Percentiles rank a stretch among this genome's conserved stretches.
These are phyloP conservation scores for Frankliniella intonsa DNA, from an alignment of 2,888 invertebrate species.

Conservation along the genomic window DNA sequence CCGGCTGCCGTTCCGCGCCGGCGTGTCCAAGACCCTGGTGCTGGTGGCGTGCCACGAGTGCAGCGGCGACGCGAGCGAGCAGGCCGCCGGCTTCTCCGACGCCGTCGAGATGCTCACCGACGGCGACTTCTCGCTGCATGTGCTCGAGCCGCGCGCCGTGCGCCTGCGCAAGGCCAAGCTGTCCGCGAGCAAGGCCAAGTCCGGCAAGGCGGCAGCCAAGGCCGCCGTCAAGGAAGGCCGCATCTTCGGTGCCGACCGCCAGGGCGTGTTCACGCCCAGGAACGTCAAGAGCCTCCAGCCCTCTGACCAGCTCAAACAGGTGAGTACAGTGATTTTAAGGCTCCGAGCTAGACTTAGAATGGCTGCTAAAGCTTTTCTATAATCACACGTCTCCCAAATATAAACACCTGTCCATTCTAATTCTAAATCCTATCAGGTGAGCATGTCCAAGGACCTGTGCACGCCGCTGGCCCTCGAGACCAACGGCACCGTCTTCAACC, in stretches of 20 bases:
- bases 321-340: not conserved
- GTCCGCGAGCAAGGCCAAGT: not conserved
- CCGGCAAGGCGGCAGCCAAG: conserved; percentile 17
- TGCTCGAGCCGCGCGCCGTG: conserved; percentile 42
- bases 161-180: conserved; percentile 35
- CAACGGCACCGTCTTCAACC: conserved; percentile 45
- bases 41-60: conserved; percentile 45
- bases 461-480: conserved; percentile 46
- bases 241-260: conserved; percentile 43
- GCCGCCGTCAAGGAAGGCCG: conserved; percentile 34
- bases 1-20: conserved; percentile 47
- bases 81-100: not conserved
- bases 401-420: too few species aligned
- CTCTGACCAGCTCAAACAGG: conserved; percentile 33
- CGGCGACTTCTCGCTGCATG: conserved; percentile 43
- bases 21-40: conserved; percentile 48
- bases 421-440: conserved; percentile 38
- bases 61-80: conserved; percentile 37
- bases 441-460: conserved; percentile 45
- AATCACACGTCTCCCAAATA: too few species aligned
- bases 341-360: too few species aligned
- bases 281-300: conserved; percentile 39
- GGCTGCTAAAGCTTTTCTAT: too few species aligned
- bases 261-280: conserved; percentile 44
- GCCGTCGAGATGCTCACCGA: conserved; percentile 42